Conservation (phyloP, 2,113 vertebrate species). For the Oreochromis tanganicae region DNA sequence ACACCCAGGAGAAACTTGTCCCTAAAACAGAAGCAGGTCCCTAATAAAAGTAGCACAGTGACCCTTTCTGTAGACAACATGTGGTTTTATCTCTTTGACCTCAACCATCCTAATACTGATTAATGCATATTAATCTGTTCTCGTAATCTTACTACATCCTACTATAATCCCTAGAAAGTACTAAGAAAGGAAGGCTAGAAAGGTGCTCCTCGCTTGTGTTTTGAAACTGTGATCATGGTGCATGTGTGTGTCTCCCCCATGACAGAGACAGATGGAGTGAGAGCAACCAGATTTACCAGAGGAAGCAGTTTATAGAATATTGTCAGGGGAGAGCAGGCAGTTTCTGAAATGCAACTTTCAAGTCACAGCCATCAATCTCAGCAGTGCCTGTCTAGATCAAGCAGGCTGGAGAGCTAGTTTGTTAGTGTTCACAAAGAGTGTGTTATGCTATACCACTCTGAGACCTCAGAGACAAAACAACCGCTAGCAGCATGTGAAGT, state of each 20-base stretch:
- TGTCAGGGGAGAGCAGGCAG: slow-evolving; percentile 68
- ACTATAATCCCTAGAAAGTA: slow-evolving; percentile 9
- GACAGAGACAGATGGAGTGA: slow-evolving; percentile 75
- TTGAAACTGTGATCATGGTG: slow-evolving; percentile 38
- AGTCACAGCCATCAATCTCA: slow-evolving; percentile 74
- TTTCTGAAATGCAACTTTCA: slow-evolving; percentile 70
- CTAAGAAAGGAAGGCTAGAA: not conserved
- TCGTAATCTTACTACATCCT: not conserved
- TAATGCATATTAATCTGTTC: slow-evolving; percentile 3
- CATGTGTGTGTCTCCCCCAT: slow-evolving; percentile 36
- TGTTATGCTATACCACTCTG: slow-evolving; percentile 9
- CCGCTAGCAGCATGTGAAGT: not conserved
- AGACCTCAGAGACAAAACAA: slow-evolving; percentile 37
- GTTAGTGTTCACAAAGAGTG: slow-evolving; percentile 60
- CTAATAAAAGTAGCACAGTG: slow-evolving; percentile 66
- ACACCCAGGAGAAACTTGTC: slow-evolving; percentile 60
- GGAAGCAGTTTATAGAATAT: slow-evolving; percentile 75
- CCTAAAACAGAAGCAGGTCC: slow-evolving; percentile 60
- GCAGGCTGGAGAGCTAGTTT: slow-evolving; percentile 53
- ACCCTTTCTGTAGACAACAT: slow-evolving; percentile 47
- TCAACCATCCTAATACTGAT: slow-evolving; percentile 1
- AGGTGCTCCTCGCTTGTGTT: slow-evolving; percentile 31
- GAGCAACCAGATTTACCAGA: slow-evolving; percentile 68
- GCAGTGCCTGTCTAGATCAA: slow-evolving; percentile 55
- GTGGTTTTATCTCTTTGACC: slow-evolving; percentile 39